phyloP scores from a whole-genome alignment of 2,113 vertebrate genomes.

The Sprattus sprattus region DNA sequence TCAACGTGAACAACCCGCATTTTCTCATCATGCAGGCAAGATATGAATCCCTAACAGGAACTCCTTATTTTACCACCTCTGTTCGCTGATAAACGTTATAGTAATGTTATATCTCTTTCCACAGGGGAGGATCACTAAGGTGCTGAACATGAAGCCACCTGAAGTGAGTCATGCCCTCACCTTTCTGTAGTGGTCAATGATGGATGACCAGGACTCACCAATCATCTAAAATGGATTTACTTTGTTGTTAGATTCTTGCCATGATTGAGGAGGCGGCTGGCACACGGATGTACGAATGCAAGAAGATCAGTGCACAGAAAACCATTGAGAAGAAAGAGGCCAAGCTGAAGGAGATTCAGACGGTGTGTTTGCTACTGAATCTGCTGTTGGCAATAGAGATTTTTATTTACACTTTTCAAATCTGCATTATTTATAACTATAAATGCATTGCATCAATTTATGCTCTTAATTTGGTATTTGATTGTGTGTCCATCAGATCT shows the following conservation, averaged over 20 bases:
- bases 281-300: conserved; percentile 94
- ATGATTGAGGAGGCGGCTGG: conserved; percentile 98
- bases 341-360: conserved; percentile 86
- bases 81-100: not conserved
- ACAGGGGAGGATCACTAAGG: conserved; percentile 95
- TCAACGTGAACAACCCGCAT: conserved; percentile 97
- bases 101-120: conserved; percentile 22
- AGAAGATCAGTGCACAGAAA: conserved; percentile 87
- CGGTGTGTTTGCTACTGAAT: conserved; percentile 63
- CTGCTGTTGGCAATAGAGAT: not conserved
- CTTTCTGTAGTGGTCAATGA: not conserved
- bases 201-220: not conserved
- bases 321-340: conserved; percentile 94
- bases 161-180: conserved; percentile 77
- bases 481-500: conserved; percentile 72
- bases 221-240: not conserved
- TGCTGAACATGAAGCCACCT: conserved; percentile 95
- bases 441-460: not conserved
- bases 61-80: not conserved
- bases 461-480: not conserved
- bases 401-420: not conserved
- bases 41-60: not conserved
- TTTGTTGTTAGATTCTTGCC: conserved; percentile 81
- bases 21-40: conserved; percentile 99
- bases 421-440: too few species aligned